A percentile compares a stretch with the other conserved stretches of the same genome.
These are phyloP conservation scores for Leucopternis melanops DNA, from an alignment of 2,113 vertebrate genomes.

Conservation along the genomic window DNA sequence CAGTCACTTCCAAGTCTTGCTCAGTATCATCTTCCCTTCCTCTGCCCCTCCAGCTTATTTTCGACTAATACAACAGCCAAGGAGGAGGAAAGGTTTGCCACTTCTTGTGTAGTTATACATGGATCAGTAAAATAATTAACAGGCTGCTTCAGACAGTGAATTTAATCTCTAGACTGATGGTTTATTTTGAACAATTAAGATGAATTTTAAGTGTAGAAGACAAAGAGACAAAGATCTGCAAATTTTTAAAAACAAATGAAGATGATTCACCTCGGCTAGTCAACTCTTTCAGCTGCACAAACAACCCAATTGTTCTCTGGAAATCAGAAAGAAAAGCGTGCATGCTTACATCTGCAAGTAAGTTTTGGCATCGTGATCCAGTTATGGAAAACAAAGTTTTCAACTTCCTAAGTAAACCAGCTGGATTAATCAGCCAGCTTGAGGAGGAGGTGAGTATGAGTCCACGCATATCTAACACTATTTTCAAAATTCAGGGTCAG, in stretches of 20 bases:
- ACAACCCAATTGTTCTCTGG: background rate
- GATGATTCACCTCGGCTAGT: background rate
- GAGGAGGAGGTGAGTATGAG: background rate
- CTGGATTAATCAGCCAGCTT: background rate
- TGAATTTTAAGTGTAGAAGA: background rate
- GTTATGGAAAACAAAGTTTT: background rate
- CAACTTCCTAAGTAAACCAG: background rate
- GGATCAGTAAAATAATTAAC: background rate
- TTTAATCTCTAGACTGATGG: background rate
- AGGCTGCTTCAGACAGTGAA: background rate
- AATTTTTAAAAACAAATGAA: background rate
- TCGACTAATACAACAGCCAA: background rate
- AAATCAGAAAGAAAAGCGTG: background rate
- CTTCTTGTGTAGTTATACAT: rapidly evolving
- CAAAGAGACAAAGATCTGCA: background rate
- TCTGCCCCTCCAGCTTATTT: background rate
- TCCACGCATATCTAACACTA: background rate
- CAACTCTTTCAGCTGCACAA: constrained; percentile 8
- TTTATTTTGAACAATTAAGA: background rate
- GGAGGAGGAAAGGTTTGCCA: background rate
- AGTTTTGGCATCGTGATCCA: background rate
- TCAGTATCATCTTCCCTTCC: background rate
- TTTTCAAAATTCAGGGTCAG: background rate
- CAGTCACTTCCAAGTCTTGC: background rate
- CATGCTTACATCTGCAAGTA: background rate